phyloP scores from a whole-genome alignment of 2,888 invertebrate species.

The Ectemnius cavifrons region DNA sequence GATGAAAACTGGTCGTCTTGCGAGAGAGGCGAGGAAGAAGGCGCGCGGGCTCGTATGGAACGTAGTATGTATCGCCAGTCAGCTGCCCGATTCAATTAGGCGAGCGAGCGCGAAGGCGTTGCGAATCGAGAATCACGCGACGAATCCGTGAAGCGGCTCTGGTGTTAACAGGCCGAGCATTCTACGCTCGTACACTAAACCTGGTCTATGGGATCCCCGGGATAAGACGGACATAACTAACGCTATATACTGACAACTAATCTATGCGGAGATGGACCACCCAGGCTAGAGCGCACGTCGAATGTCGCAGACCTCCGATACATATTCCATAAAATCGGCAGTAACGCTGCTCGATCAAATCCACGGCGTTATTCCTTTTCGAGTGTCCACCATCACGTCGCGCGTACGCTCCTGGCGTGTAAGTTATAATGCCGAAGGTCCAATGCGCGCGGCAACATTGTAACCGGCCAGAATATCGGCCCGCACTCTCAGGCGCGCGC shows the following conservation, averaged over 20 bases:
- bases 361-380: background rate
- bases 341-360: too few relatives aligned
- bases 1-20: background rate
- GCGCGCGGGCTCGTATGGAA: background rate
- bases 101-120: constrained; percentile 48
- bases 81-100: constrained; percentile 55
- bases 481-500: constrained; percentile 27
- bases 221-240: too few relatives aligned
- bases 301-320: too few relatives aligned
- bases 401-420: constrained; percentile 56
- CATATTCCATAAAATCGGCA: too few relatives aligned
- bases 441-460: constrained; percentile 67
- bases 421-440: constrained; percentile 31
- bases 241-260: too few relatives aligned
- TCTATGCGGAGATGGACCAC: too few relatives aligned
- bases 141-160: constrained; percentile 49
- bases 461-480: constrained; percentile 53
- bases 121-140: constrained; percentile 52
- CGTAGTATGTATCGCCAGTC: constrained; percentile 17
- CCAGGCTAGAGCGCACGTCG: too few relatives aligned
- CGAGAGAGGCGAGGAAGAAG: too few relatives aligned
- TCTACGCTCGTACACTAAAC: constrained; percentile 19
- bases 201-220: too few relatives aligned
- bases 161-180: constrained; percentile 49
- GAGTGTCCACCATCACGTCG: background rate